These are phyloP conservation scores for Capromys pilorides DNA, from an alignment of 2,797 vertebrate genomes.

Conservation along the genomic window DNA sequence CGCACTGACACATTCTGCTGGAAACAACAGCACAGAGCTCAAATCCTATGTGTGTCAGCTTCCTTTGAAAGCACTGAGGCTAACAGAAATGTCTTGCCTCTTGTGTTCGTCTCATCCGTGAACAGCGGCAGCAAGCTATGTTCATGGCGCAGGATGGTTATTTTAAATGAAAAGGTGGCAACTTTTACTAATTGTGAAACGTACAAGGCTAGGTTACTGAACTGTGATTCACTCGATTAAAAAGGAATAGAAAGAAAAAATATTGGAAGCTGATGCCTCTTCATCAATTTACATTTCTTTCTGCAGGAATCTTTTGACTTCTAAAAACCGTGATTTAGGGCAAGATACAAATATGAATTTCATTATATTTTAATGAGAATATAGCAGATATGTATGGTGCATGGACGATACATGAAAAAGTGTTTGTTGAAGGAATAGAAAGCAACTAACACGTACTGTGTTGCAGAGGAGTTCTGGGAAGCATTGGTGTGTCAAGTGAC, in stretches of 20 bases:
- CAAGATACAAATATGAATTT: not conserved
- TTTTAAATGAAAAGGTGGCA: constrained; percentile 27
- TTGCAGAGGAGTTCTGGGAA: not conserved
- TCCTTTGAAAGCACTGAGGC: not conserved
- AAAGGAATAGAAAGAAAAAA: not conserved
- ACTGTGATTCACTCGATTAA: not conserved
- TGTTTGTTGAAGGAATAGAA: constrained; percentile 9
- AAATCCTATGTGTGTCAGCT: not conserved
- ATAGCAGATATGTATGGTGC: not conserved
- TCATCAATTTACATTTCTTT: not conserved
- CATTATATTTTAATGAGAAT: not conserved
- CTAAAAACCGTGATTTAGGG: constrained; percentile 1
- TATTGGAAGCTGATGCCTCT: not conserved
- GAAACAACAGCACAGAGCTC: not conserved
- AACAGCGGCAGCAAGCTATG: not conserved
- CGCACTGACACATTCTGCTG: constrained; percentile 10
- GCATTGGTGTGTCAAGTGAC: not conserved
- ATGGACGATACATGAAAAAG: not conserved
- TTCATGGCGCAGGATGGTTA: not conserved
- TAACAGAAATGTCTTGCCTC: not conserved
- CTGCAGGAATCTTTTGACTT: not conserved
- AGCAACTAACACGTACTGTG: not conserved
- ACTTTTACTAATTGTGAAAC: not conserved
- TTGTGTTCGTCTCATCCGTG: not conserved
- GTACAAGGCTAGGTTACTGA: not conserved